Evolutionary conservation across 2,113 vertebrate genomes (phyloP), one percentile per base, ranked within the genome.

Genomic region (Paracanthobrama guichenoti): DNA sequence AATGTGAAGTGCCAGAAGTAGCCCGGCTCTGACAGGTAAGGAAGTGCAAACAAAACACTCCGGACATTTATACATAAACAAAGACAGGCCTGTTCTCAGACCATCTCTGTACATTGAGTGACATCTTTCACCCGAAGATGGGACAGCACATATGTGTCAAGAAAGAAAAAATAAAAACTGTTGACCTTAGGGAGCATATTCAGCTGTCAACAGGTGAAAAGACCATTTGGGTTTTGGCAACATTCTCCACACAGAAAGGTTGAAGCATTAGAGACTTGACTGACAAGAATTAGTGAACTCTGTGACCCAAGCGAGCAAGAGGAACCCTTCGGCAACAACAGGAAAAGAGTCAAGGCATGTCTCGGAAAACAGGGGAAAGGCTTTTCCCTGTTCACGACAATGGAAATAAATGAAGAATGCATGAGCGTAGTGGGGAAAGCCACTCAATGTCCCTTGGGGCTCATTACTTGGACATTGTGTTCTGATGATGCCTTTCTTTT

Each of bases 251-350:
- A 24, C 6, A 24, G 42, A 64, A 64, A 81, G 69, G 42, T 64
- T 66, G 62, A 59, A 64, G 60, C 69, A 20, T 50, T 22, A 55
- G 8, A 20, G 44, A 12, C 35, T 22, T 81, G 74, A 78, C 48
- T 73, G 81, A 79, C 66, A 60, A 59, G 26, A 50, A 20, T 22
- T 28, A 20, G 18, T 1, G 31, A 86, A 79, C 85, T 53, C 72
- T 39, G 7, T 71, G 85, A 82, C 80, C 85, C 2, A 18, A 48
- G 55, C 24, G 16, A 67, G 20, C 46, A 14, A 79, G 66, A 79
- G 82, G 46, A 84, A 67, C 57, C 82, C 67, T 24, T 76, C 50
- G 74, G 77, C 82, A 83, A 87, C 82, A 87, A 87, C 86, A 87
- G 86, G 86, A 87, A 86, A 80, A 46, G 67, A 67, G 82, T 31